Base-by-base conservation (phyloP, 2,888 invertebrate genomes). In the Caenorhabditis sp. region DNA sequence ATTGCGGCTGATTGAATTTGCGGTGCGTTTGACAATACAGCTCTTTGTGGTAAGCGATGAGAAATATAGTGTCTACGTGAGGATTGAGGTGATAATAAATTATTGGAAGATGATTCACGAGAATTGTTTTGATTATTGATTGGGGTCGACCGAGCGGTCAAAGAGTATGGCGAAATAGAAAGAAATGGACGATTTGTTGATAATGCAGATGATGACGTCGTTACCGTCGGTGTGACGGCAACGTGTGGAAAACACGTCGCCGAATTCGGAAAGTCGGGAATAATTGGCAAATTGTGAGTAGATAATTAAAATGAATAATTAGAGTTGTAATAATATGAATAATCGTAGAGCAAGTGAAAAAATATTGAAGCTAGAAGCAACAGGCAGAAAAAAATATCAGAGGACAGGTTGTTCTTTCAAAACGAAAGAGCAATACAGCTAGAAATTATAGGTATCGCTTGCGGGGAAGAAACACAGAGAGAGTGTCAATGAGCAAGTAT, bases 31-130 rank as follows among this genome's bases (percentile, higher is more conserved):
- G 81, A 77, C 60, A 84, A 71, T 31, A 82, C 69, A 52, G 82
- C 82, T 52, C 79, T 65, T 50, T 81, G 83, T 7, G 84, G 83
- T 27, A 84, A 66, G 21, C 83, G 80, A 69, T 78, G 81, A 5
- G 83, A 83, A 64, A 81, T 78, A 70, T 84, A 84, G 61, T 83
- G 82, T 26, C 77, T 68, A 10, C 74, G 66, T 53, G 70, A 71
- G 27, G 74, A 57, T 3, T 62, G 62, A 1, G 77, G 77, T 27
- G 76, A 77, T 52, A 70, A 54, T 38, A 71, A 62, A 53, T 63
- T 59, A 38, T 17, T 56, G 56, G 26, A n/a, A 2, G 56, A 20
- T 43, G 31, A 21, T 31, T 36, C 21, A 17, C 20, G 17, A 14
- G 71, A 68, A 0, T 62, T 59, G 64, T 27, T 64, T 62, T 20